These are phyloP conservation scores for Rotaria socialis DNA, from an alignment of 2,888 invertebrate species.

Conservation along the genomic window DNA sequence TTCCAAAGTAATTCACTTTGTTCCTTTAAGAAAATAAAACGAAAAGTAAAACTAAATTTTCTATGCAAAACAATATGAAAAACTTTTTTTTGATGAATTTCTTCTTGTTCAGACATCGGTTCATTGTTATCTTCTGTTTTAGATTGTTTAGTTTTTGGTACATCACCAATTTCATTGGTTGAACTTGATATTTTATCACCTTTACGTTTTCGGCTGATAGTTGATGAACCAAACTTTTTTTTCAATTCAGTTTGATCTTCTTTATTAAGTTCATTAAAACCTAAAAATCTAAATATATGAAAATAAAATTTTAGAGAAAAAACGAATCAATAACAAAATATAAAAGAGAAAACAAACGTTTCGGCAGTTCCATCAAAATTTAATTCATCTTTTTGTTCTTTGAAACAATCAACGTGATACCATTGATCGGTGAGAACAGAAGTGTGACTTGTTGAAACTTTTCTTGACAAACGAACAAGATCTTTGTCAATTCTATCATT, in stretches of 20 bases:
- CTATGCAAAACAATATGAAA: too few species aligned
- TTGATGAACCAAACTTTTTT: slow-evolving; percentile 5
- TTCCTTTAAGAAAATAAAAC: slow-evolving; percentile 58
- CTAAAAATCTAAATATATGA: too few species aligned
- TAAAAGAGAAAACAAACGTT: slow-evolving; percentile 52
- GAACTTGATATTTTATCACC: slow-evolving; percentile 50
- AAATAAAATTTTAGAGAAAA: not conserved
- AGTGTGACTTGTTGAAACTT: slow-evolving; percentile 69
- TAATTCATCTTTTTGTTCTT: slow-evolving; percentile 66
- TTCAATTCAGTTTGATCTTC: slow-evolving; percentile 39
- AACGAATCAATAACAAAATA: not conserved
- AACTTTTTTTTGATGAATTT: slow-evolving; percentile 19
- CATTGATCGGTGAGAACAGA: slow-evolving; percentile 78
- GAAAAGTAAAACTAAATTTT: not conserved
- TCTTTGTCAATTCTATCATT: slow-evolving; percentile 71
- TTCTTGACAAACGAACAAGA: slow-evolving; percentile 74
- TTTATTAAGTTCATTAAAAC: slow-evolving; percentile 56
- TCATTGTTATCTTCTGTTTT: slow-evolving; percentile 39
- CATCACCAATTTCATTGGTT: slow-evolving; percentile 51
- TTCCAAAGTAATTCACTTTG: slow-evolving; percentile 72
- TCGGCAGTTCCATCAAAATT: slow-evolving; percentile 72
- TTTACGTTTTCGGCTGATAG: slow-evolving; percentile 15
- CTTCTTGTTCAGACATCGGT: not conserved
- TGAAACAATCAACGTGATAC: slow-evolving; percentile 69
- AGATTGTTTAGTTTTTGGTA: slow-evolving; percentile 44